Evolutionary conservation across 2,888 invertebrate genomes (phyloP).

Genomic region (Cheiracanthium punctorium): DNA sequence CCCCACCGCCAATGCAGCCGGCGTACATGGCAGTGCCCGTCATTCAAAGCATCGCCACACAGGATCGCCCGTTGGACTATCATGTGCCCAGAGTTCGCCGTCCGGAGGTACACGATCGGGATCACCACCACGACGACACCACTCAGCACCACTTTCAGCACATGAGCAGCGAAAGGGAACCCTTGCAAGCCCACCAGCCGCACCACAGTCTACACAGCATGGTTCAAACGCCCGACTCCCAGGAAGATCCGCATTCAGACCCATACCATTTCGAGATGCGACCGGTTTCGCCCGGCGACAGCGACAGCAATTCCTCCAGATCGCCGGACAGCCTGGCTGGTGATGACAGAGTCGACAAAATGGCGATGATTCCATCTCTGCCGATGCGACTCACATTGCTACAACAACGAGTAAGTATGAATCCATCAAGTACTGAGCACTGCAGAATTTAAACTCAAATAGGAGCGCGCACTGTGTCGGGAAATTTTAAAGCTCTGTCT

Average conservation of each 20-base stretch:
- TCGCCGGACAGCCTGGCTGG: constrained; percentile 33
- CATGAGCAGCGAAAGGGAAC: constrained; percentile 22
- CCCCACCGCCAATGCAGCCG: constrained; percentile 45
- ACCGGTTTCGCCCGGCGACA: constrained; percentile 33
- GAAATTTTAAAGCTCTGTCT: too few species aligned
- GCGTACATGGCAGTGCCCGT: constrained; percentile 62
- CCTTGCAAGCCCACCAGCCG: neutral
- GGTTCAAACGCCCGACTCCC: constrained; percentile 34
- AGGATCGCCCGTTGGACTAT: constrained; percentile 52
- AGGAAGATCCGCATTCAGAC: constrained; percentile 47
- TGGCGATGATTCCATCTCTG: constrained; percentile 49
- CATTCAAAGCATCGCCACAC: constrained; percentile 38
- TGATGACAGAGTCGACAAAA: constrained; percentile 50
- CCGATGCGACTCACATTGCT: constrained; percentile 50
- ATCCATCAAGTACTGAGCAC: too few species aligned
- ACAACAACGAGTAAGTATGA: constrained; percentile 59
- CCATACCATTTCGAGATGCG: constrained; percentile 42
- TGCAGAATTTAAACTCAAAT: too few species aligned
- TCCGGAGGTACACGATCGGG: neutral
- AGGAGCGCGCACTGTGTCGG: too few species aligned
- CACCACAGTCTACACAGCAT: neutral
- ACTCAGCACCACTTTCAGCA: constrained; percentile 5
- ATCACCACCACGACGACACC: neutral
- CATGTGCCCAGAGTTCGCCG: constrained; percentile 37
- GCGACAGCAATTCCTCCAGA: constrained; percentile 59